These are phyloP conservation scores for Toxostoma redivivum DNA, from an alignment of 2,113 vertebrate genomes.

Conservation along the genomic window DNA sequence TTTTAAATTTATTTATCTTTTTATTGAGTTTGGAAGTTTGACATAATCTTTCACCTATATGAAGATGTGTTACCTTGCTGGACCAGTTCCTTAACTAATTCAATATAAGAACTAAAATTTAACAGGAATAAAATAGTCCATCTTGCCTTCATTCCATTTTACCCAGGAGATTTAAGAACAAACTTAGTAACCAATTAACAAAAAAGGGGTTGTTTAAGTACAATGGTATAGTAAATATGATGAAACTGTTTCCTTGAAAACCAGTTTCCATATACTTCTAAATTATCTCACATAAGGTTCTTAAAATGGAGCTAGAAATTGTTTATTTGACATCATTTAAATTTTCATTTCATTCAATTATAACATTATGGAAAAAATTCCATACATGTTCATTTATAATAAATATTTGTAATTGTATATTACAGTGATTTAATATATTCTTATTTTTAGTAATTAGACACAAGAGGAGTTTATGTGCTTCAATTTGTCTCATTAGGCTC, in stretches of 20 bases:
- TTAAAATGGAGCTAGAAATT: constrained; percentile 9
- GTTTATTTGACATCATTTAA: not conserved
- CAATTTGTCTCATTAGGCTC: constrained; percentile 23
- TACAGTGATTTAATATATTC: not conserved
- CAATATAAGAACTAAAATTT: constrained; percentile 36
- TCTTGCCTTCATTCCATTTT: constrained; percentile 82
- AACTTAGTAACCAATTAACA: not conserved
- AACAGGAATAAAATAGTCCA: constrained; percentile 67
- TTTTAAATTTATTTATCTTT: constrained; percentile 10
- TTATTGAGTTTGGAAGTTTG: constrained; percentile 20
- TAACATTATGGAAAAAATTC: constrained; percentile 1
- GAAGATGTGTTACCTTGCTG: constrained; percentile 56
- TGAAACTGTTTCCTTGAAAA: not conserved
- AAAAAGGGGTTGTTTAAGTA: not conserved
- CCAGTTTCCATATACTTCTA: not conserved
- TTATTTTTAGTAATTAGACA: constrained; percentile 35
- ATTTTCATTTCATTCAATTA: constrained; percentile 18
- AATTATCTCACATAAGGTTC: not conserved
- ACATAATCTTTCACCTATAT: constrained; percentile 32
- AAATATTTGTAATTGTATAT: constrained; percentile 27
- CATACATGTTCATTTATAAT: constrained; percentile 5
- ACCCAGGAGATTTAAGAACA: constrained; percentile 50
- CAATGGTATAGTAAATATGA: not conserved
- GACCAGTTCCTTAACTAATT: constrained; percentile 49
- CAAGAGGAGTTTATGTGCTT: constrained; percentile 16